Evolutionary conservation across 2,888 invertebrate species (phyloP), one percentile per base, ranked within the genome.

Genomic region (Noctua janthe): DNA sequence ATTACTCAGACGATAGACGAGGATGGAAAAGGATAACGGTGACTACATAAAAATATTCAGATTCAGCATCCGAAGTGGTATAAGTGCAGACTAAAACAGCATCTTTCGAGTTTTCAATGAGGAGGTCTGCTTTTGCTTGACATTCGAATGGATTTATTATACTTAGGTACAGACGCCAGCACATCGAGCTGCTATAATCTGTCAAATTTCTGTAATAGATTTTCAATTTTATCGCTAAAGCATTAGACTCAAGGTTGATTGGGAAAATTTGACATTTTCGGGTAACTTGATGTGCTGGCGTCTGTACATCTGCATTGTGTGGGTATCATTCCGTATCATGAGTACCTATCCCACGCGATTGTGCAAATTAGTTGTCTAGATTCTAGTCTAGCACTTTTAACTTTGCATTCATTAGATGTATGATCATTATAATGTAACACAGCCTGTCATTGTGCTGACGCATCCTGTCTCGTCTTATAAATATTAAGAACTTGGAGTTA

Each of bases 301-400:
- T 43, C 7, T 43, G 43, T 51, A 51, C 59, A 62, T 62, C 29
- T 62, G 62, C 29, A 62, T 29, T 29, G 29, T 29, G 2, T 7
- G 15, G 29, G 62, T 62, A 62, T 51, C 5, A 17, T 51, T 51
- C 17, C 15, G 51, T 51, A 51, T 62, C 15, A 15, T 17, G 29
- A 62, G 6, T 62, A 62, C 6, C 15, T 29, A 15, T 62, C 29
- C 29, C 15, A 29, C 0, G 6, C 13, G 7, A 43, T 43, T 47
- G 51, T 80, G 81, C 11, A 43, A 80, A 54, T 80, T 35, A 35
- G 75, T 74, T n/a, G 67, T 82, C 74, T 80, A 49, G 51, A 59
- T 74, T 80, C 67, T n/a, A 35, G 75, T 75, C 59, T 75, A 62
- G 59, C 7, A 70, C 13, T 35, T 43, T 15, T 62, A 35, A 1